Evolutionary conservation across 2,888 invertebrate species (phyloP), one percentile per base, ranked within the genome.

Genomic region (Cepaea hortensis): DNA sequence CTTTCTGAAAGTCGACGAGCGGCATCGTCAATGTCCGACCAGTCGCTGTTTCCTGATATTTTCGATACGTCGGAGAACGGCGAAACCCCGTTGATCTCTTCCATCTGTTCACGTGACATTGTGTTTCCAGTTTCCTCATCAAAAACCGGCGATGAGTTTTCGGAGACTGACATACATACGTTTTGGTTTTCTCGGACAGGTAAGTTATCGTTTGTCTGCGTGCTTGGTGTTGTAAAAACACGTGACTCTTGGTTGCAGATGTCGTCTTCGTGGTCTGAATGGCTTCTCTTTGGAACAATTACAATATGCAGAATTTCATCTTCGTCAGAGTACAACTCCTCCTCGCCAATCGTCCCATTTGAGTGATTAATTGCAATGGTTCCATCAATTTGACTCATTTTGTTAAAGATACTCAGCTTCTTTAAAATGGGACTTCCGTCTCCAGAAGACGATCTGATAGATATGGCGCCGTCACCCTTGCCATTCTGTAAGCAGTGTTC

Each of bases 11-110:
- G 11, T n/a, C 20, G 62, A 7, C 11, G 23, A 3, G 20, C 11
- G 15, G 35, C n/a, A 9, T 85, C 85, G 35, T 85, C 85, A 70
- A 11, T 84, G 9, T 85, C 85, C 11, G 85, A 85, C 86, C 86
- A 86, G 55, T 86, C 86, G 61, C 86, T 86, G 50, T 86, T 81
- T 20, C 76, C 86, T 1, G 86, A 86, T 65, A 75, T 81, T 20
- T 68, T 86, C 0, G 86, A 81, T 20, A 76, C 13, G 6, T 46
- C 76, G 50, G 86, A 86, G 13, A 75, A 20, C 3, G 81, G 81
- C 15, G 81, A 86, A 20, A 81, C 46, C 50, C 80, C 55, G 4
- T 6, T 15, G 61, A 48, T 11, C 3, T 83, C 75, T 75, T 83
- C 83, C 62, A 46, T 76, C 23, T 61, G 65, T 0, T 46, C 84